A percentile compares a stretch with the other conserved stretches of the same genome.
These are phyloP conservation scores for Anthophora plumipes DNA, from an alignment of 2,888 invertebrate species.

Conservation along the genomic window DNA sequence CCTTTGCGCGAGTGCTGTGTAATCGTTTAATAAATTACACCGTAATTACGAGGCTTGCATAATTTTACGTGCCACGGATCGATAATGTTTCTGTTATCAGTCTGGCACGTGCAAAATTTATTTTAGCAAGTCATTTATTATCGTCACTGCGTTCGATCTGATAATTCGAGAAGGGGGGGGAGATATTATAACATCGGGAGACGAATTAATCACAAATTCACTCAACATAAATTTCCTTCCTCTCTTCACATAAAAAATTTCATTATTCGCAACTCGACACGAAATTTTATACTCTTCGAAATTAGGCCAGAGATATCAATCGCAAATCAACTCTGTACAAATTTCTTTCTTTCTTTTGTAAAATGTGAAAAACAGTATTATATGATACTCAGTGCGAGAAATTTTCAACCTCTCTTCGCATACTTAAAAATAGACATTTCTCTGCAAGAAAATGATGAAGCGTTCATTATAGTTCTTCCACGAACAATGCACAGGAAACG, in stretches of 20 bases:
- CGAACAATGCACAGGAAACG: slow-evolving; percentile 40
- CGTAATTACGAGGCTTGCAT: neutral
- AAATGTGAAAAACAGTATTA: neutral
- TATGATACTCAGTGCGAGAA: neutral
- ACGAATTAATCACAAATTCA: neutral
- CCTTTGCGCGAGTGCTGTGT: neutral
- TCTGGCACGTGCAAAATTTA: neutral
- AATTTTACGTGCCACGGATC: neutral
- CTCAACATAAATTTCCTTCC: neutral
- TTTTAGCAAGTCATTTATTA: neutral
- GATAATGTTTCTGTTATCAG: neutral
- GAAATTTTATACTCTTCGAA: too few species aligned
- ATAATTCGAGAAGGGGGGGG: too few species aligned
- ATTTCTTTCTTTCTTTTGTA: neutral
- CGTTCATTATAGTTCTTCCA: slow-evolving; percentile 15
- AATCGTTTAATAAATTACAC: neutral
- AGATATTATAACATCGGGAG: too few species aligned
- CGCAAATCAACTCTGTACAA: neutral
- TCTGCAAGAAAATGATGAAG: slow-evolving; percentile 4
- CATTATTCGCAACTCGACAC: neutral
- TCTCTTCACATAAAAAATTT: neutral
- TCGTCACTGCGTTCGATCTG: too few species aligned
- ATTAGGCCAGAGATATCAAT: too few species aligned
- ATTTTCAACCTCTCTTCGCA: neutral
- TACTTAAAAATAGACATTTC: slow-evolving; percentile 1